Evolutionary conservation across 2,888 invertebrate species (phyloP).

Genomic region (Dorcus parallelipipedus): DNA sequence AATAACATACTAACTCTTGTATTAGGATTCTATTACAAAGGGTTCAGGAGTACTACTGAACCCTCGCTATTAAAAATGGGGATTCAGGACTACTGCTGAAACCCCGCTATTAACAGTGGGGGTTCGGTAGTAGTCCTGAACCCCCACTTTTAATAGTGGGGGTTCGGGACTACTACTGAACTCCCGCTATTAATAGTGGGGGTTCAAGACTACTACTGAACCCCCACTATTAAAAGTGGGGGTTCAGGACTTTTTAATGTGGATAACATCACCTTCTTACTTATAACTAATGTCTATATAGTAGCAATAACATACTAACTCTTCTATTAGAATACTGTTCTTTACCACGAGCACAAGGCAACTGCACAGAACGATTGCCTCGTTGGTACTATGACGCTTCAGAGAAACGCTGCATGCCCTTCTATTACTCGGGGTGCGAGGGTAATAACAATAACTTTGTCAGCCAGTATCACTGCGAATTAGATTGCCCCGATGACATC

Average conservation of each 20-base stretch:
- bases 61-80: not conserved
- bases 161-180: not conserved
- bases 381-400: slow-evolving; percentile 83
- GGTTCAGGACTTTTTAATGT: not conserved
- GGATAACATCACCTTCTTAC: not conserved
- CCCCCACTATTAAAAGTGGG: not conserved
- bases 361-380: slow-evolving; percentile 71
- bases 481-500: slow-evolving; percentile 72
- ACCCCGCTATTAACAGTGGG: not conserved
- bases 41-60: too few relatives aligned
- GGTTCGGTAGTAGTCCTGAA: too few relatives aligned
- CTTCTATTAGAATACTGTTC: slow-evolving; percentile 66
- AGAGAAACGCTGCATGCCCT: slow-evolving; percentile 85
- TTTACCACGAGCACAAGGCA: slow-evolving; percentile 71
- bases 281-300: not conserved
- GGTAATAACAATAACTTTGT: slow-evolving; percentile 86
- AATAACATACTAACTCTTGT: too few relatives aligned
- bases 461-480: slow-evolving; percentile 68
- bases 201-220: not conserved
- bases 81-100: not conserved
- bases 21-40: too few relatives aligned
- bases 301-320: not conserved
- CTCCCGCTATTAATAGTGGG: not conserved
- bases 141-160: not conserved
- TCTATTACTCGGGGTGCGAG: slow-evolving; percentile 89